These are phyloP conservation scores for Condylura cristata DNA, from an alignment of 2,113 vertebrate genomes.

Conservation along the genomic window DNA sequence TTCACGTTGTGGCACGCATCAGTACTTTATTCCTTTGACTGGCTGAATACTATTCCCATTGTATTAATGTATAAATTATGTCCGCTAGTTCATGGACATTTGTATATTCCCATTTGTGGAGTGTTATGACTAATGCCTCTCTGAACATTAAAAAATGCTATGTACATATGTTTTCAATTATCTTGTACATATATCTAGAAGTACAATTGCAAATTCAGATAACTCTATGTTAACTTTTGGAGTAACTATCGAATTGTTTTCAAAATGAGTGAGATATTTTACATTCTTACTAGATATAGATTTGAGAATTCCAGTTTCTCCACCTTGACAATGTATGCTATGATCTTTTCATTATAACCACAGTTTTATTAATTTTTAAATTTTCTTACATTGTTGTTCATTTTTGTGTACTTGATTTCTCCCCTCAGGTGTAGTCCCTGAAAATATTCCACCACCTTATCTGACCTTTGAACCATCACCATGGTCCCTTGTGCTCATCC, in stretches of 20 bases:
- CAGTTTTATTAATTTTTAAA: no score
- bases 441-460: no score
- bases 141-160: not conserved
- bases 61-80: not conserved
- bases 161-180: not conserved
- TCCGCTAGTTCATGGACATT: not conserved
- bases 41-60: not conserved
- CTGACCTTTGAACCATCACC: no score
- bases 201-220: not conserved
- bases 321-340: not conserved
- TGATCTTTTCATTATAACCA: not conserved
- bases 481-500: no score
- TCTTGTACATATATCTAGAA: not conserved
- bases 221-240: not conserved
- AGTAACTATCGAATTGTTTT: not conserved
- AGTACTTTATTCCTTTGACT: not conserved
- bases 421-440: no score
- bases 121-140: not conserved
- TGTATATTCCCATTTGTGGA: not conserved
- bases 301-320: not conserved
- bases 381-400: no score
- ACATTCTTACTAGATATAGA: not conserved
- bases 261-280: not conserved
- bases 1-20: not conserved
- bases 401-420: no score